Base-by-base conservation (phyloP, 1,140 invertebrate genomes). In the Papilio glaucus region DNA sequence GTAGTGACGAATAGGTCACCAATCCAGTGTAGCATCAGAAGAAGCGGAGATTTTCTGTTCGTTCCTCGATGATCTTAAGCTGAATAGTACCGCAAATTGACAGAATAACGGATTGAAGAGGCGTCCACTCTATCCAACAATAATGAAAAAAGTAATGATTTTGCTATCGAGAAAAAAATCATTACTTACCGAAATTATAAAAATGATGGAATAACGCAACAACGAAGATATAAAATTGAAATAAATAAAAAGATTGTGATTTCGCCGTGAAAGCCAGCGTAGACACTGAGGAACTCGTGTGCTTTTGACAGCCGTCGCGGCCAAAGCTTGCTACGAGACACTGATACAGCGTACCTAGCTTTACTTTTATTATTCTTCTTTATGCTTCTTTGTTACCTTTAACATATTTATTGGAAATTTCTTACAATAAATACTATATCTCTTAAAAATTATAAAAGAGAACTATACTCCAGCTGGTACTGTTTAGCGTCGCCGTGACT, bases 241-340 rank as follows among this genome's bases (percentile, higher is more conserved):
- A 26, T 68, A 68, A 45, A 68, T 49, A 68, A 68, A 45, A 41
- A 15, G 29, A 12, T 24, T 57, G 3, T 57, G 24, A 26, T 12
- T 24, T 21, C 4, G 12, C 24, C 21, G 3, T 57, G 21, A 57
- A 18, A 57, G 45, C 9, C 21, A 24, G 49, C 49, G 49, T 24
- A 57, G 12, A 21, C 24, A 57, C 49, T 57, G 49, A 5, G 21
- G 49, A 24, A n/a, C n/a, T n/a, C n/a, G n/a, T 57, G 49, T 72
- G 71, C 37, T 45, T 72, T 65, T 72, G 71, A 72, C 71, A 72
- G 71, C 26, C 71, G 61, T 72, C 71, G 21, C 29, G 62, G 26
- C 57, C 70, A 29, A 57, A 39, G 57, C 38, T 29, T 38, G 18
- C 60, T 60, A 57, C 38, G 37, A 42, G 57, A 39, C 26, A 57